phyloP scores from a whole-genome alignment of 2,888 invertebrate species.

The Pachymerium ferrugineum region DNA sequence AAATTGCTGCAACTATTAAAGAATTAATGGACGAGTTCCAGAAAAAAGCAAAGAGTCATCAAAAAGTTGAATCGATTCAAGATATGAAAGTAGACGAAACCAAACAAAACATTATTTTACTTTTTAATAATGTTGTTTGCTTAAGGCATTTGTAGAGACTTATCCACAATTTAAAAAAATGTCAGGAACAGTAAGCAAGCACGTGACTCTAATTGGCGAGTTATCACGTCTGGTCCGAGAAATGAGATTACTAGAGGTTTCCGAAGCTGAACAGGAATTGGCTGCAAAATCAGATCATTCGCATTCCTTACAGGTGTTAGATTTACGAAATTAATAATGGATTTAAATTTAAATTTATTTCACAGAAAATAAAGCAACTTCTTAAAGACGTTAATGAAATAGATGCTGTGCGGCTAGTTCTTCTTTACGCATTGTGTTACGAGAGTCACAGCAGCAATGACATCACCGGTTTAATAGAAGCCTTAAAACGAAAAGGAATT shows the following conservation, averaged over 20 bases:
- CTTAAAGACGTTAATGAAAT: slow-evolving; percentile 66
- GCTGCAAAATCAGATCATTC: slow-evolving; percentile 64
- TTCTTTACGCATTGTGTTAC: slow-evolving; percentile 88
- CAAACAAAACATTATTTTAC: not conserved
- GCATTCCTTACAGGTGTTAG: slow-evolving; percentile 55
- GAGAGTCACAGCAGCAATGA: slow-evolving; percentile 83
- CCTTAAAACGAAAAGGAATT: slow-evolving; percentile 65
- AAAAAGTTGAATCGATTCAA: slow-evolving; percentile 94
- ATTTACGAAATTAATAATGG: not conserved
- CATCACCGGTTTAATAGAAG: slow-evolving; percentile 66
- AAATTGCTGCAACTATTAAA: slow-evolving; percentile 96
- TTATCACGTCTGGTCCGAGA: slow-evolving; percentile 75
- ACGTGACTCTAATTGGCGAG: slow-evolving; percentile 94
- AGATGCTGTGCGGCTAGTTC: slow-evolving; percentile 81
- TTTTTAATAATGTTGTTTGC: slow-evolving; percentile 37
- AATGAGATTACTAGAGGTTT: slow-evolving; percentile 76
- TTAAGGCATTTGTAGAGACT: slow-evolving; percentile 79
- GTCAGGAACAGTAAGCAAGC: slow-evolving; percentile 93
- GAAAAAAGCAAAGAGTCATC: slow-evolving; percentile 86
- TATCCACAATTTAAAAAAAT: slow-evolving; percentile 98
- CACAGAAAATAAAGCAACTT: slow-evolving; percentile 67
- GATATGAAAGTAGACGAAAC: slow-evolving; percentile 76
- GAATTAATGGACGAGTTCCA: slow-evolving; percentile 96
- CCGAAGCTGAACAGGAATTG: slow-evolving; percentile 88
- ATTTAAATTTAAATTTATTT: not conserved